Evolutionary conservation across 2,113 vertebrate genomes (phyloP).

Genomic region (Hemibagrus wyckioides): DNA sequence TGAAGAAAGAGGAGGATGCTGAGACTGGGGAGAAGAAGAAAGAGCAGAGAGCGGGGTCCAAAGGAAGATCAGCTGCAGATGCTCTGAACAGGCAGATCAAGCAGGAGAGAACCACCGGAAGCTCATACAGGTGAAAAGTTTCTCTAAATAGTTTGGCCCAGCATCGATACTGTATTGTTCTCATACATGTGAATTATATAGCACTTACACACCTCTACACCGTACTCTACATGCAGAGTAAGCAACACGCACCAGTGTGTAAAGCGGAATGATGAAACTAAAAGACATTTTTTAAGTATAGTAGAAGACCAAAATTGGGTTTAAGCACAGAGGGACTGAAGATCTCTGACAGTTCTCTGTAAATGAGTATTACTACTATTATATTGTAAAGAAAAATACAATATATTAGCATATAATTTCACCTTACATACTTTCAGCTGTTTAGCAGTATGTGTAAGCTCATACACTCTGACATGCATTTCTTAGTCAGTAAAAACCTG

Average conservation of each 20-base stretch:
- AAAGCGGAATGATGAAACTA: not conserved
- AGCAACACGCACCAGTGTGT: no score
- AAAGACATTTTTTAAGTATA: not conserved
- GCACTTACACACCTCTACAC: not conserved
- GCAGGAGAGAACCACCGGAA: constrained; percentile 82
- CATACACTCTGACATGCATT: not conserved
- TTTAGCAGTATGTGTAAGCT: not conserved
- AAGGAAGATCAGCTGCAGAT: constrained; percentile 83
- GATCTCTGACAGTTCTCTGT: not conserved
- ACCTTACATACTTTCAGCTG: not conserved
- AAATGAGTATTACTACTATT: not conserved
- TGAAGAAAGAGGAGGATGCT: constrained; percentile 62
- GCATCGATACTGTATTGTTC: not conserved
- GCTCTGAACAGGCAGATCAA: constrained; percentile 92
- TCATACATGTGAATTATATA: not conserved
- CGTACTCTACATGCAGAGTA: no score
- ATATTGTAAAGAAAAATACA: not conserved
- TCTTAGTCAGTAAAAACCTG: not conserved
- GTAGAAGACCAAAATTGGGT: not conserved
- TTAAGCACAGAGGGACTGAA: no score
- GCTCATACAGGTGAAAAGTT: constrained; percentile 84
- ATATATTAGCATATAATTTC: not conserved
- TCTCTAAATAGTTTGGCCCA: not conserved
- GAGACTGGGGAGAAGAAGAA: constrained; percentile 56
- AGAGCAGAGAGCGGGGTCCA: constrained; percentile 62